Base-by-base conservation (phyloP, 2,113 vertebrate species). In the Forbesichthys papilliferus region DNA sequence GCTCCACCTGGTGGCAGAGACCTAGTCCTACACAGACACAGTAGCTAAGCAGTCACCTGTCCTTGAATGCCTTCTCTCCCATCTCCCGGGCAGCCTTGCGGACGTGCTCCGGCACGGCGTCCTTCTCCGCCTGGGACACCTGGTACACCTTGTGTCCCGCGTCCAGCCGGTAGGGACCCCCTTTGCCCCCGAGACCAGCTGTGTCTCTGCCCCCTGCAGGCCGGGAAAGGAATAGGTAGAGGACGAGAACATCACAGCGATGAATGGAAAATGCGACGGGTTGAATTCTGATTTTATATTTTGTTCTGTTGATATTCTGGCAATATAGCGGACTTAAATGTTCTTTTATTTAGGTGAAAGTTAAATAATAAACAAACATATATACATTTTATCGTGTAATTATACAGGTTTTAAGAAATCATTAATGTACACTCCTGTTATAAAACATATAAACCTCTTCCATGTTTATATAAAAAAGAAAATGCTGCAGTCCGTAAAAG, bases 171-270 rank as follows among this genome's bases (percentile, higher is more conserved):
- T 99, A 99, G 0, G 97, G 97, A 0, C 96, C 96, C 9, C 97
- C 97, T 89, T 94, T 98, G 14, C 97, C 98, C 3, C 98, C 97
- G 3, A 99, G 89, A 0, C 98, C 97, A 6, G 96, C 96, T 0
- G 97, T 98, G 88, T 97, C 96, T 92, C 98, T 94, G 76, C 97
- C 96, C 0, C 96, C 98, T 99, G 74, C 49, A 61, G 66, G 33
- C 8, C 6, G 36, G 14, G 11, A 9, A 67, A 14, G 64, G 10
- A 64, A 9, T 2, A 27, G 54, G 16, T 36, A 12, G 33, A 20
- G 11, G 9, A 20, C 33, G 56, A 20, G 14, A 9, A 56, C 49
- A 3, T 11, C 49, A 52, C 11, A n/a, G 54, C 6, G 54, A 56
- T 9, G 13, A 13, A 13, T 0, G 14, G 48, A 51, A 52, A 11